Evolutionary conservation across 2,888 invertebrate species (phyloP).

Genomic region (Oscheius myriophilus): DNA sequence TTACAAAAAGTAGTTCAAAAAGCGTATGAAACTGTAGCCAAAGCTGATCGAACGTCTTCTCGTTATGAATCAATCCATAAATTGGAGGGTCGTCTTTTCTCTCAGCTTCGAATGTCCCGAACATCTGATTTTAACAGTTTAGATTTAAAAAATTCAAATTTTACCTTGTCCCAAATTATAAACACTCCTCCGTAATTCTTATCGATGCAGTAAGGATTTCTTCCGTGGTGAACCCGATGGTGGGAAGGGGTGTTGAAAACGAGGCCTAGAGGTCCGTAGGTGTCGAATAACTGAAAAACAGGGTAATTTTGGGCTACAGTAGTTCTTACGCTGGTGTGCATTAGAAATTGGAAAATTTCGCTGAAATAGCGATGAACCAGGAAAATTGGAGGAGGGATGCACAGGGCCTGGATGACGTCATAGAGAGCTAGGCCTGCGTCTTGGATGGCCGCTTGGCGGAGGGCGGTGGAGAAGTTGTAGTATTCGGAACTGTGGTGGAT

Average conservation of each 20-base stretch:
- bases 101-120: conserved; percentile 80
- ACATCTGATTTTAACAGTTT: conserved; percentile 63
- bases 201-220: conserved; percentile 89
- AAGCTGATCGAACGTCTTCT: conserved; percentile 67
- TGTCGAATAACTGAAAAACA: conserved; percentile 75
- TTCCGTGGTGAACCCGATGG: conserved; percentile 80
- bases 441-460: conserved; percentile 83
- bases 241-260: conserved; percentile 89
- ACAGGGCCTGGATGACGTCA: conserved; percentile 69
- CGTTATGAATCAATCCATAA: conserved; percentile 77
- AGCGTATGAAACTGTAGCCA: conserved; percentile 81
- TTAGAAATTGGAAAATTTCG: conserved; percentile 90
- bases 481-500: conserved; percentile 91
- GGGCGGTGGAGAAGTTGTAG: conserved; percentile 85
- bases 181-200: conserved; percentile 91
- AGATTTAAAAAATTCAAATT: neutral
- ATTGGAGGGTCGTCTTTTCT: conserved; percentile 80
- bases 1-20: conserved; percentile 77
- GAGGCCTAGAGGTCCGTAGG: conserved; percentile 85
- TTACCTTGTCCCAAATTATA: conserved; percentile 81
- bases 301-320: neutral
- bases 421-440: conserved; percentile 77
- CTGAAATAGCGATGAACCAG: conserved; percentile 88
- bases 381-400: conserved; percentile 80
- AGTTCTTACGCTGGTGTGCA: conserved; percentile 82